Conservation (phyloP, 2,888 invertebrate species). For the Melanotus villosus region DNA sequence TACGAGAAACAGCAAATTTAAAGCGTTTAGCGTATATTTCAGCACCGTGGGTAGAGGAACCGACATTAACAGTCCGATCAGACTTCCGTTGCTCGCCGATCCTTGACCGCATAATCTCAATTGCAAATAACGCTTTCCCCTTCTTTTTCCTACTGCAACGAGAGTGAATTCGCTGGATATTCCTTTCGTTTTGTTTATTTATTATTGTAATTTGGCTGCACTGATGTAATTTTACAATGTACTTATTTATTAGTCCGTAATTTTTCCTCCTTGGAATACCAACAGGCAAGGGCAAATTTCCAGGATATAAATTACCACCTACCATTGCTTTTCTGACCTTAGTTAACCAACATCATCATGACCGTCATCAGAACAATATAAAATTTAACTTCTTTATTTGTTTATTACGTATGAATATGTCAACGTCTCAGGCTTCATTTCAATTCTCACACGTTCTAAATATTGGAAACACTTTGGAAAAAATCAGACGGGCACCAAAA, state of each 20-base stretch:
- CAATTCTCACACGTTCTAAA: too few relatives aligned
- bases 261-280: background rate
- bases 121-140: slow-evolving; percentile 55
- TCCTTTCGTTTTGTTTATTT: slow-evolving; percentile 39
- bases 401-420: too few relatives aligned
- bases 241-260: background rate
- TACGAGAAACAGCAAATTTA: background rate
- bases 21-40: slow-evolving; percentile 22
- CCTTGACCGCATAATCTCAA: slow-evolving; percentile 65
- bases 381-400: too few relatives aligned
- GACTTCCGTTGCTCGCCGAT: slow-evolving; percentile 52
- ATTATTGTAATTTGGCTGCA: slow-evolving; percentile 1
- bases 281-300: too few relatives aligned
- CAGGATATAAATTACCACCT: too few relatives aligned
- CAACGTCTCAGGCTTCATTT: too few relatives aligned
- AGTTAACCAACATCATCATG: too few relatives aligned
- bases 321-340: too few relatives aligned
- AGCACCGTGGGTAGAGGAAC: slow-evolving; percentile 35
- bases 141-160: slow-evolving; percentile 33
- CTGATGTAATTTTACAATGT: slow-evolving; percentile 1
- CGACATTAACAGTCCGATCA: slow-evolving; percentile 44
- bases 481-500: too few relatives aligned
- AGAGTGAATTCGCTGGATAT: slow-evolving; percentile 40
- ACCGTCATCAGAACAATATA: too few relatives aligned
- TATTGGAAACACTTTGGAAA: too few relatives aligned